Conservation (phyloP, 2,113 vertebrate species). For the Paradisaea rubra region DNA sequence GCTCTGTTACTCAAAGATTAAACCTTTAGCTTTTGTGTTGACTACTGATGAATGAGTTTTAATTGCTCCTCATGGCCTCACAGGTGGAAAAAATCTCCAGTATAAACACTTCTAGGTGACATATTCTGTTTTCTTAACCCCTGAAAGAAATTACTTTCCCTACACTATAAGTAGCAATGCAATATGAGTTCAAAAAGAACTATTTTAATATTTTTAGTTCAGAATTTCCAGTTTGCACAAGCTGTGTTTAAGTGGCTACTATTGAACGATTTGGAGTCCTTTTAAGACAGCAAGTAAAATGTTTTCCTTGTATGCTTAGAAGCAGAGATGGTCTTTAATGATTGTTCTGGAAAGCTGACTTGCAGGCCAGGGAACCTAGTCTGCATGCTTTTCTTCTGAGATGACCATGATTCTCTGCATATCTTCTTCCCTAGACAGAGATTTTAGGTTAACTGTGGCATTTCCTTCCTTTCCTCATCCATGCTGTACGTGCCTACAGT, state of each 20-base stretch:
- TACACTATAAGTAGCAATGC: not conserved
- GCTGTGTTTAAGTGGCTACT: not conserved
- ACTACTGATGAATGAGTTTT: not conserved
- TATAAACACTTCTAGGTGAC: not conserved
- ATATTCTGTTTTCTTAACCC: not conserved
- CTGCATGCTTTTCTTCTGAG: not conserved
- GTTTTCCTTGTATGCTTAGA: not conserved
- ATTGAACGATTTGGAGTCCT: not conserved
- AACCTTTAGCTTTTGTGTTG: not conserved
- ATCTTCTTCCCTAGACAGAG: not conserved
- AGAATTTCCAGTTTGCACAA: not conserved
- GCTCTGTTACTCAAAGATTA: not conserved
- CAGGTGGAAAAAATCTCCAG: not conserved
- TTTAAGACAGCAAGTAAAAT: not conserved
- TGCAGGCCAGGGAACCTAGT: not conserved
- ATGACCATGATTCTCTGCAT: fast-evolving
- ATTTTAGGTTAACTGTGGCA: not conserved
- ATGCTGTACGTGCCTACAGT: fast-evolving
- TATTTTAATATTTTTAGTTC: not conserved
- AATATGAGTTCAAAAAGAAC: not conserved
- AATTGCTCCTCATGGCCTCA: not conserved
- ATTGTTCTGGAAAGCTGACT: not conserved
- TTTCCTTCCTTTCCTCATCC: not conserved
- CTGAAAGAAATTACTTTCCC: not conserved
- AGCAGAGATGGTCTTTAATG: not conserved